Conservation (phyloP, 92 coral and sea anemone genomes). For the Palythoa heliodiscus region DNA sequence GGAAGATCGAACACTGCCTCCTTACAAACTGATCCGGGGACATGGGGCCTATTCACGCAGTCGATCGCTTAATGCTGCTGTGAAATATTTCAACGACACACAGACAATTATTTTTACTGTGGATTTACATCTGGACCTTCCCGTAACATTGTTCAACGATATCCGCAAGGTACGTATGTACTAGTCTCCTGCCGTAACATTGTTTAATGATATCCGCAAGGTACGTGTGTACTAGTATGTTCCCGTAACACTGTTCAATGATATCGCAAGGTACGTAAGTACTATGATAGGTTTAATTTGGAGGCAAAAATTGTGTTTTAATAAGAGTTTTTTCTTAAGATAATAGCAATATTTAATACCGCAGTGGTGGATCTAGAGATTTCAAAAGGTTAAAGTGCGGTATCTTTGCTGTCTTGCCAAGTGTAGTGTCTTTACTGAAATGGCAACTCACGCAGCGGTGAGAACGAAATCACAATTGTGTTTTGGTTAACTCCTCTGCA, state of each 20-base stretch:
- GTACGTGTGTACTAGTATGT: background rate
- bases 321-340: too few species aligned
- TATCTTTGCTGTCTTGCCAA: too few species aligned
- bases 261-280: too few species aligned
- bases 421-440: too few species aligned
- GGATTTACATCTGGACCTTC: slow-evolving; percentile 58
- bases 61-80: slow-evolving; percentile 53
- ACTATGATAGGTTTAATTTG: too few species aligned
- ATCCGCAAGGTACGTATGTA: slow-evolving; percentile 44
- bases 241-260: slow-evolving; percentile 35
- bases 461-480: too few species aligned
- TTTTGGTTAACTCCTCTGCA: too few species aligned
- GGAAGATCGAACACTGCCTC: slow-evolving; percentile 55
- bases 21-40: slow-evolving; percentile 36
- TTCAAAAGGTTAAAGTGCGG: too few species aligned
- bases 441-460: too few species aligned
- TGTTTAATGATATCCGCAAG: slow-evolving; percentile 19
- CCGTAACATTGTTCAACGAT: slow-evolving; percentile 43
- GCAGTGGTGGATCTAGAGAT: too few species aligned
- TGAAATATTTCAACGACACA: slow-evolving; percentile 42
- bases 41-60: slow-evolving; percentile 51
- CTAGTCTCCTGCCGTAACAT: slow-evolving; percentile 14
- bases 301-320: too few species aligned
- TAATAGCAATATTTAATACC: too few species aligned
- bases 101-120: slow-evolving; percentile 52